phyloP scores from a whole-genome alignment of 1,140 invertebrate genomes.

The Drosophila kurseongensis region DNA sequence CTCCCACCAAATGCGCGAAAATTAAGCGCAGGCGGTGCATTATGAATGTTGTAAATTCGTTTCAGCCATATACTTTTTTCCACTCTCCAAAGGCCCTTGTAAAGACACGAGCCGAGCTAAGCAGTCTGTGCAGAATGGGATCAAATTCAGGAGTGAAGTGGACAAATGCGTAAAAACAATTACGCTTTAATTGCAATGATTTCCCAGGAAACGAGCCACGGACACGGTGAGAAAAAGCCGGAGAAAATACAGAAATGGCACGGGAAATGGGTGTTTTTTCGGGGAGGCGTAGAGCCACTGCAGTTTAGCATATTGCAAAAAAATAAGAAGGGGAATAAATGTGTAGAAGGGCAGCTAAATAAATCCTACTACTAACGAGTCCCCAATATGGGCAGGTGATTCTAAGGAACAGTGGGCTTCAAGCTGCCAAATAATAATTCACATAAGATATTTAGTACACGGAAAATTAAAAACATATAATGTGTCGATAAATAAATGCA shows the following conservation, averaged over 20 bases:
- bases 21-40: constrained; percentile 71
- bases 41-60: constrained; percentile 79
- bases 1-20: constrained; percentile 61
- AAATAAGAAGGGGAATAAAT: not conserved
- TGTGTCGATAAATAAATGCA: too few species aligned
- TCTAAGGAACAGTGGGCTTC: constrained; percentile 2
- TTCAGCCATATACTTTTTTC: constrained; percentile 14
- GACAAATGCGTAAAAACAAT: constrained; percentile 78
- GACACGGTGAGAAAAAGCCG: not conserved
- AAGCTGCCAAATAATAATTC: too few species aligned
- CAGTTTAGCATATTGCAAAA: constrained; percentile 16
- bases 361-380: constrained; percentile 13
- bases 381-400: constrained; percentile 1
- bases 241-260: constrained; percentile 38
- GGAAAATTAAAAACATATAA: too few species aligned
- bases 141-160: constrained; percentile 22
- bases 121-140: constrained; percentile 33
- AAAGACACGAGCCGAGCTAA: constrained; percentile 66
- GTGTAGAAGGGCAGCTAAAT: not conserved
- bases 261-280: not conserved
- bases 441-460: too few species aligned
- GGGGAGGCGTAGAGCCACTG: not conserved
- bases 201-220: constrained; percentile 50
- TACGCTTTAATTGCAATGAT: constrained; percentile 80
- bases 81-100: constrained; percentile 21